phyloP scores from a whole-genome alignment of 2,113 vertebrate species.

The Prolemur simus region DNA sequence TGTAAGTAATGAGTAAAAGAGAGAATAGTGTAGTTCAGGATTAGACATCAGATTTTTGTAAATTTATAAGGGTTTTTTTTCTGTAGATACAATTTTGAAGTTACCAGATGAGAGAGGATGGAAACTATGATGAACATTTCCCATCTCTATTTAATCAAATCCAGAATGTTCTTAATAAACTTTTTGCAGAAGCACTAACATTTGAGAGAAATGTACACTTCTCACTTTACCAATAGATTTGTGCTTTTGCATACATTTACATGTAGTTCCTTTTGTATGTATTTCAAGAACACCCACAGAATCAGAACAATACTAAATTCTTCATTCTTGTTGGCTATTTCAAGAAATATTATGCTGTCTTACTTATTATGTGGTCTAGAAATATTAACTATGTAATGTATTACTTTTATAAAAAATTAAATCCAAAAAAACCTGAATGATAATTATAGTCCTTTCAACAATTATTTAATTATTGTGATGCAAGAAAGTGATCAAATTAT shows the following conservation, averaged over 20 bases:
- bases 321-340: not conserved
- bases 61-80: conserved; percentile 25
- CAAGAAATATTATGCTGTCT: not conserved
- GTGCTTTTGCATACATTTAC: not conserved
- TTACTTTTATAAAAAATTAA: conserved; percentile 33
- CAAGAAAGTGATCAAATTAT: not conserved
- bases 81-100: conserved; percentile 6
- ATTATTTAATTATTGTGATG: not conserved
- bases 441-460: not conserved
- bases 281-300: conserved; percentile 23
- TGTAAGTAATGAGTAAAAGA: conserved; percentile 41
- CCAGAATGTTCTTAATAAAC: not conserved
- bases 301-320: not conserved
- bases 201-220: not conserved
- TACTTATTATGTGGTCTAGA: not conserved
- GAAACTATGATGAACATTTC: not conserved
- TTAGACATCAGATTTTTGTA: not conserved
- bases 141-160: not conserved
- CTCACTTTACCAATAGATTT: not conserved
- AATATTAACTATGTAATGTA: not conserved
- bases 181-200: not conserved
- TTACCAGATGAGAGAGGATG: not conserved
- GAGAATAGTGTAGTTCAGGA: not conserved
- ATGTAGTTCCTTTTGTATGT: not conserved
- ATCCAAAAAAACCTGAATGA: not conserved